Evolutionary conservation across 2,113 vertebrate genomes (phyloP), one percentile per base, ranked within the genome.

Genomic region (Phylloscopus trochilus): DNA sequence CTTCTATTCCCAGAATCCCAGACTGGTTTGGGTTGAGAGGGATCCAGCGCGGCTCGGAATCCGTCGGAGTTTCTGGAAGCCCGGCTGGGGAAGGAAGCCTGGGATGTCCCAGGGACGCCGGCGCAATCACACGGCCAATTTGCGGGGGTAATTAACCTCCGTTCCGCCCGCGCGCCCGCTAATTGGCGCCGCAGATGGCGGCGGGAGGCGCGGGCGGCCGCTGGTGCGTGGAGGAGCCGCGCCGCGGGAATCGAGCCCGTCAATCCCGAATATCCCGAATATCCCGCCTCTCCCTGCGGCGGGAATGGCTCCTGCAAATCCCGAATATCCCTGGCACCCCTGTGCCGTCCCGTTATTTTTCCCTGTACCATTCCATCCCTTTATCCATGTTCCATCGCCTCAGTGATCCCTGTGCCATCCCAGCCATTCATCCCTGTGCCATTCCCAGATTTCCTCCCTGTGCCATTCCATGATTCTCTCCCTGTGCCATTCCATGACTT

Each of bases 91-190:
- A 46, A 19, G 44, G 46, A 46, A 23, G 30, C 52, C 46, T 6
- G 87, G 79, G 47, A 66, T 18, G 18, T 56, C 81, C 12, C 28
- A 37, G 94, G 91, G 90, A 83, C 93, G 93, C 93, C 95, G 79
- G 3, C 33, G 92, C 96, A 94, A 95, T 96, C 94, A 70, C 94
- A 91, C 30, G 60, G 75, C 93, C 88, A 90, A 96, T 96, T 94
- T 83, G 90, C 63, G 26, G 8, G 24, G 2, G 27, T 95, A 95
- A 94, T 95, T 95, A 77, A 51, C 84, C 87, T 90, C 28, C 37
- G 51, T 58, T 66, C 75, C 73, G 19, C 3, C 76, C 56, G 41
- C 6, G 80, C 80, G 70, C 17, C 18, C 47, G 68, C 26, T 91
- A 92, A 97, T 93, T 88, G 96, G 77, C 17, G 11, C 87, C 72